Conservation (phyloP, 2,113 vertebrate genomes). For the Gambusia holbrooki region DNA sequence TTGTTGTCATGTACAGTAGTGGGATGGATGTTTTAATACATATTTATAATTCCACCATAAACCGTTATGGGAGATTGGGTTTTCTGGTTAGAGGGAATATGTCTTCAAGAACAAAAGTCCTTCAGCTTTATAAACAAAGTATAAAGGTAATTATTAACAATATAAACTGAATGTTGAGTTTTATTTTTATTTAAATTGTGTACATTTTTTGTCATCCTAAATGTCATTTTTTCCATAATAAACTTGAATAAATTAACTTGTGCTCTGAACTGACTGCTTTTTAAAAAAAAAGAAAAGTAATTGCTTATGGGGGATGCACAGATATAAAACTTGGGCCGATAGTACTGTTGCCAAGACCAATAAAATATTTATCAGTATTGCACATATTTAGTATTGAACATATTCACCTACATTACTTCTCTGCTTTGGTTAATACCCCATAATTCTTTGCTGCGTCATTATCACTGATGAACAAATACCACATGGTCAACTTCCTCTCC, state of each 20-base stretch:
- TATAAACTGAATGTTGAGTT: slow-evolving; percentile 65
- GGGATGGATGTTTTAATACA: slow-evolving; percentile 29
- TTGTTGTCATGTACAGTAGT: slow-evolving; percentile 26
- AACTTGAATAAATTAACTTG: slow-evolving; percentile 66
- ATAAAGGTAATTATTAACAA: slow-evolving; percentile 63
- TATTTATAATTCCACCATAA: slow-evolving; percentile 21
- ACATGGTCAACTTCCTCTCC: no score
- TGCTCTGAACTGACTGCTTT: slow-evolving; percentile 15
- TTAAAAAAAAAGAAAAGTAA: no score
- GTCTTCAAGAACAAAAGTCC: slow-evolving; percentile 49
- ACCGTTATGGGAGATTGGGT: slow-evolving; percentile 13
- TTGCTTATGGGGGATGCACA: no score
- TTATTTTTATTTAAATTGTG: slow-evolving; percentile 52
- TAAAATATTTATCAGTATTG: no score
- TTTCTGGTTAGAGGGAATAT: slow-evolving; percentile 29
- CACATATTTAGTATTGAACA: no score
- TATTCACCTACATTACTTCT: no score
- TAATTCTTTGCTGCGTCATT: no score
- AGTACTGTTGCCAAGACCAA: no score
- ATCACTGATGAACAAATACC: no score
- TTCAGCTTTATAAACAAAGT: slow-evolving; percentile 63
- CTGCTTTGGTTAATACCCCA: no score
- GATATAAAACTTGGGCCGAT: no score
- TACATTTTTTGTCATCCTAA: slow-evolving; percentile 66
- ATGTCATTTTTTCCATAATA: slow-evolving; percentile 81